phyloP scores from a whole-genome alignment of 2,797 vertebrate genomes.

The Danio choprae region DNA sequence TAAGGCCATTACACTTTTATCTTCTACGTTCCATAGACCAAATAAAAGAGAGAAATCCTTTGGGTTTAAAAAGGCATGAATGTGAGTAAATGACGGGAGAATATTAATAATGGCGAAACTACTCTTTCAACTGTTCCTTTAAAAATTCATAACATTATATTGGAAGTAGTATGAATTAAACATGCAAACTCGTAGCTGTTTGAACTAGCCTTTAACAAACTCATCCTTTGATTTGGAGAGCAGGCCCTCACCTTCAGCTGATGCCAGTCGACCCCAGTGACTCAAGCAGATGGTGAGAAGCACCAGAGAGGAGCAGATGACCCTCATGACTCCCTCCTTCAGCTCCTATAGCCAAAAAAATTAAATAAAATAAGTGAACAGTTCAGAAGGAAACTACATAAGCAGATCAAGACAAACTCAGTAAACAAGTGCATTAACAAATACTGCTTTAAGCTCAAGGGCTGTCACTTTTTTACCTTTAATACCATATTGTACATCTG shows the following conservation, averaged over 20 bases:
- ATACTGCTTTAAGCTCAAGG: not conserved
- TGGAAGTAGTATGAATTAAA: slow-evolving; percentile 13
- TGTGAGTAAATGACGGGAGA: not conserved
- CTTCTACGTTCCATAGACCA: not conserved
- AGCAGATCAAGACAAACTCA: slow-evolving; percentile 5
- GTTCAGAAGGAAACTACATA: slow-evolving; percentile 6
- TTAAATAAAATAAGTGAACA: slow-evolving; percentile 12
- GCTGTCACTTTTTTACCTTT: not conserved
- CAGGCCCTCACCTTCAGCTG: slow-evolving; percentile 71
- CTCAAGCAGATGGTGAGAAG: slow-evolving; percentile 72
- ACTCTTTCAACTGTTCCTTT: not conserved
- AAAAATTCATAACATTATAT: slow-evolving; percentile 10
- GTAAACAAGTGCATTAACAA: not conserved
- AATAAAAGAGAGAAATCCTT: not conserved
- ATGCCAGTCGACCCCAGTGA: slow-evolving; percentile 66
- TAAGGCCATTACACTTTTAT: not conserved
- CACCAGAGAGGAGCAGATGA: slow-evolving; percentile 71
- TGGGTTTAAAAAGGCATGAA: not conserved
- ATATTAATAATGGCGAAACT: not conserved
- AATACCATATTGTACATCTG: slow-evolving; percentile 11
- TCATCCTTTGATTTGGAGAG: slow-evolving; percentile 5
- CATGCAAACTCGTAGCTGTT: slow-evolving; percentile 1
- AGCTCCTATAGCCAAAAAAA: slow-evolving; percentile 60
- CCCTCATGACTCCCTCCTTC: slow-evolving; percentile 75
- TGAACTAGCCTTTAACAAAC: slow-evolving; percentile 7